These are phyloP conservation scores for Enteromius afrohamiltoni DNA, from an alignment of 2,797 vertebrate genomes.

Conservation along the genomic window DNA sequence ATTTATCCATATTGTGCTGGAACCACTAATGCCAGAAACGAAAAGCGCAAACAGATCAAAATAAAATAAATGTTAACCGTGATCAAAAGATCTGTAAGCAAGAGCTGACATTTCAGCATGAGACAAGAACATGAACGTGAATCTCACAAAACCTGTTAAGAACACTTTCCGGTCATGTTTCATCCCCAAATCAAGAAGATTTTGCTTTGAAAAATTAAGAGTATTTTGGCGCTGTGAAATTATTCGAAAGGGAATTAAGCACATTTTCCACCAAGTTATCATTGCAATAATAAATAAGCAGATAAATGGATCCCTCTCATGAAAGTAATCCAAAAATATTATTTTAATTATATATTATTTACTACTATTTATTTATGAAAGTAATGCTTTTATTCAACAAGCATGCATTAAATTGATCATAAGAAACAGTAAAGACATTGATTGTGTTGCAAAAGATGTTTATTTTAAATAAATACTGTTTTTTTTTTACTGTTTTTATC, in stretches of 20 bases:
- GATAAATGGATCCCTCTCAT: neutral
- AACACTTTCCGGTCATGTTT: neutral
- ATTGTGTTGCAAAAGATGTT: neutral
- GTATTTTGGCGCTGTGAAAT: neutral
- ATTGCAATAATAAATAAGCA: neutral
- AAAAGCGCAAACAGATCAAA: constrained; percentile 16
- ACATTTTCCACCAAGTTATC: neutral
- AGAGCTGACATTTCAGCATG: neutral
- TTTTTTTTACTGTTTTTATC: neutral
- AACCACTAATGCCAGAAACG: constrained; percentile 14
- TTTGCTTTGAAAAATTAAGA: neutral
- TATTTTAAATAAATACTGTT: neutral
- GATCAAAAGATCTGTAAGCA: constrained; percentile 12
- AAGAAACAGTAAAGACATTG: neutral
- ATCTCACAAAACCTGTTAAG: constrained; percentile 10
- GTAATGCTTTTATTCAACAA: neutral
- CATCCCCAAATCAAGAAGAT: neutral
- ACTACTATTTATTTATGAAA: neutral
- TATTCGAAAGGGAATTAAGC: neutral
- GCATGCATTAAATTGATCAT: neutral
- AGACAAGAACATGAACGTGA: constrained; percentile 3
- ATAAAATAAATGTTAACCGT: constrained; percentile 19
- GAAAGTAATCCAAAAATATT: neutral
- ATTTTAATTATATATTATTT: neutral
- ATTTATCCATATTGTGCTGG: constrained; percentile 7